Percentiles rank a stretch among this genome's conserved stretches.
Conservation (phyloP, 2,113 vertebrate genomes). For the Nesoenas mayeri region DNA sequence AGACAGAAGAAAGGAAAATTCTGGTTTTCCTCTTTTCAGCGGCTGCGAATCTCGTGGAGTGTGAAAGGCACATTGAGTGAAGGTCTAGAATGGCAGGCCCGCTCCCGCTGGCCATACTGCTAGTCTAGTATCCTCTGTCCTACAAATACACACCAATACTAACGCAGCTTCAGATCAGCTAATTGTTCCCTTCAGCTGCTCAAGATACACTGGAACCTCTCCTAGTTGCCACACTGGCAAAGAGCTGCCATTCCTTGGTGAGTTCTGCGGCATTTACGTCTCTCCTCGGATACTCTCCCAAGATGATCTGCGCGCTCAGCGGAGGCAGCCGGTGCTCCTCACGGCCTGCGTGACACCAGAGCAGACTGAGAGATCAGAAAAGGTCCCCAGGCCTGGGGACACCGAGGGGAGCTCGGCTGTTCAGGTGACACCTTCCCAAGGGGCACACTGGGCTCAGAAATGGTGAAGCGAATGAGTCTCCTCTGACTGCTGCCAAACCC, state of each 20-base stretch:
- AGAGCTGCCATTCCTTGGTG: not conserved
- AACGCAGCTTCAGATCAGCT: not conserved
- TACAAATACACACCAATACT: not conserved
- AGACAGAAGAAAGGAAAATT: conserved; percentile 30
- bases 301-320: rapidly evolving
- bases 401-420: not conserved
- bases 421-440: no score
- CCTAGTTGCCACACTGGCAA: not conserved
- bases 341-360: not conserved
- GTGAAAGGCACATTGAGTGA: conserved; percentile 55
- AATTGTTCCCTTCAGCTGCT: not conserved
- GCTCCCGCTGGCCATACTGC: not conserved
- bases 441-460: not conserved
- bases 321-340: not conserved
- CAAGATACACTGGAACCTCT: not conserved
- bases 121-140: not conserved
- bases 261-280: not conserved
- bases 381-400: no score
- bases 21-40: conserved; percentile 20
- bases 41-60: conserved; percentile 11
- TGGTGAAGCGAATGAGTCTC: rapidly evolving
- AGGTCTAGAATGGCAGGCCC: conserved; percentile 24
- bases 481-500: not conserved
- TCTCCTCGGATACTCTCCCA: not conserved
- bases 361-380: no score